Percentiles rank a stretch among this genome's conserved stretches.
These are phyloP conservation scores for Leucopsar rothschildi DNA, from an alignment of 2,113 vertebrate species.

Conservation along the genomic window DNA sequence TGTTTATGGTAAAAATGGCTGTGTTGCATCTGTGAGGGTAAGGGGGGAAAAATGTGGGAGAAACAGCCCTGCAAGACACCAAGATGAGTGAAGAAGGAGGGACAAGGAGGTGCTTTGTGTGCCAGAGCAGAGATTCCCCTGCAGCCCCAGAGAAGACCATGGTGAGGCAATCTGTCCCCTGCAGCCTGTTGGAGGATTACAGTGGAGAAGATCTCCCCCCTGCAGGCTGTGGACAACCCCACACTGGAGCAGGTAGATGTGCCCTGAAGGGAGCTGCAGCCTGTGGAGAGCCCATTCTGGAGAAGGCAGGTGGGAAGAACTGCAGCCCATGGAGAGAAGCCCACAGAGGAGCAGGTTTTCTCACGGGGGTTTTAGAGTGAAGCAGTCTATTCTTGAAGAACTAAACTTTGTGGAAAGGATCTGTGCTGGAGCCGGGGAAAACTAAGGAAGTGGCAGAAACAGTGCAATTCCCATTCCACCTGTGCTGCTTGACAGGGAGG, in stretches of 20 bases:
- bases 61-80: neutral
- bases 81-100: neutral
- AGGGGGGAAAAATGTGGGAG: neutral
- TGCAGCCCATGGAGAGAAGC: neutral
- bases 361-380: accelerated
- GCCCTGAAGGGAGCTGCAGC: neutral
- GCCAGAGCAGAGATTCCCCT: neutral
- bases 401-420: neutral
- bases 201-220: neutral
- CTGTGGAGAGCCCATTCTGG: neutral
- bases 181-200: neutral
- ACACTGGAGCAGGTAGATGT: neutral
- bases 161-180: neutral
- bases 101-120: neutral
- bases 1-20: neutral
- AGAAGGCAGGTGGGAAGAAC: neutral
- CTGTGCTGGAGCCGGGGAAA: neutral
- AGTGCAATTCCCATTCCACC: neutral
- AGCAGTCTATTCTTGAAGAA: neutral
- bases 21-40: neutral
- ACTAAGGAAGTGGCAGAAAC: neutral
- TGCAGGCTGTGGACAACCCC: neutral
- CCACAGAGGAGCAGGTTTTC: neutral
- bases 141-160: neutral
- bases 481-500: neutral